A percentile compares a stretch with the other conserved stretches of the same genome.
These are phyloP conservation scores for Remorina albescens DNA, from an alignment of 2,797 vertebrate genomes.

Conservation along the genomic window DNA sequence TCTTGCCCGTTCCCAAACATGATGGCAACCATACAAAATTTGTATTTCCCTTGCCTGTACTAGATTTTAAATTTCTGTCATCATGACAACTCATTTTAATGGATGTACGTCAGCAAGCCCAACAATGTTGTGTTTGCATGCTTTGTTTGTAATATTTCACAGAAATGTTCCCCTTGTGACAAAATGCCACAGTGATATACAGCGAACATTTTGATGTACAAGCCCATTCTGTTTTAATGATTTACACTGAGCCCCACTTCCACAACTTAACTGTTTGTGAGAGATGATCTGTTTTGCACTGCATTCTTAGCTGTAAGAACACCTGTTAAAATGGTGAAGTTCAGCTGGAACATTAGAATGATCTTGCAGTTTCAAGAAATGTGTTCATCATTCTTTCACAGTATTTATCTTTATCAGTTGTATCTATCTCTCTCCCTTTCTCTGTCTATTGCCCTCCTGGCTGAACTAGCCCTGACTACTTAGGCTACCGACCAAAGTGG, in stretches of 20 bases:
- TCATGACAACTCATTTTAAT: not conserved
- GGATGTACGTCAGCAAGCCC: not conserved
- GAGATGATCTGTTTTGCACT: conserved; percentile 1
- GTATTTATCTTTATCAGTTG: too few species aligned
- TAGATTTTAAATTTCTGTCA: not conserved
- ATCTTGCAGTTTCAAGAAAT: conserved; percentile 15
- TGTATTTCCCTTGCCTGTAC: not conserved
- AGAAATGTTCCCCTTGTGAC: not conserved
- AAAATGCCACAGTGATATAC: conserved; percentile 41
- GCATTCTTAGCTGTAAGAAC: not conserved
- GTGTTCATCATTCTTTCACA: not conserved
- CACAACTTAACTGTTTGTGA: not conserved
- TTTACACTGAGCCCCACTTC: conserved; percentile 29
- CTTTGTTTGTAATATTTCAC: conserved; percentile 32
- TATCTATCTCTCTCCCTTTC: not conserved
- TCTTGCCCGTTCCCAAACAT: not conserved
- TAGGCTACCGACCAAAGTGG: not conserved
- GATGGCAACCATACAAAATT: not conserved
- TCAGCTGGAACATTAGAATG: conserved; percentile 1
- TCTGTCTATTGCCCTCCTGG: not conserved
- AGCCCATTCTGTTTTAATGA: conserved; percentile 34
- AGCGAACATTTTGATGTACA: conserved; percentile 21
- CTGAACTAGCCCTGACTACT: not conserved
- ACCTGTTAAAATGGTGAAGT: conserved; percentile 1
- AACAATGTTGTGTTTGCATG: not conserved